These are phyloP conservation scores for Ifrita kowaldi DNA, from an alignment of 2,113 vertebrate genomes.

Conservation along the genomic window DNA sequence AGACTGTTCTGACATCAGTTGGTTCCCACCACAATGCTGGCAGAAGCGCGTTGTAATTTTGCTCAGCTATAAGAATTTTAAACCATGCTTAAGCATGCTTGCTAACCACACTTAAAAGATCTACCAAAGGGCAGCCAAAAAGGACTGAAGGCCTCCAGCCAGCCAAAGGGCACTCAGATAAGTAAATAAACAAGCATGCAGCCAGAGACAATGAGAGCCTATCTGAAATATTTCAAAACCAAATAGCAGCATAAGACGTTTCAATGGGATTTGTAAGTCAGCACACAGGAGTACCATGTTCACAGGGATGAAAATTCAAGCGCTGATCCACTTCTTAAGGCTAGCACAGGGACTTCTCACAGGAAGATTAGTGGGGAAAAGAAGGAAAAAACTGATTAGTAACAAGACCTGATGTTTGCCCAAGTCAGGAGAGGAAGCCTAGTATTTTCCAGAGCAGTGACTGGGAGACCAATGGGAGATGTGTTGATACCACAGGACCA, in stretches of 20 bases:
- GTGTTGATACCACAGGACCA: background rate
- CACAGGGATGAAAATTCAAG: background rate
- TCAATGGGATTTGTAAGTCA: background rate
- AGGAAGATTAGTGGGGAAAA: background rate
- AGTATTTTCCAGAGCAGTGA: background rate
- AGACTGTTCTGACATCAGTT: background rate
- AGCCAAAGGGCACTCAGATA: background rate
- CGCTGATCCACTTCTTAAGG: background rate
- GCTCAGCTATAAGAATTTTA: slow-evolving; percentile 2
- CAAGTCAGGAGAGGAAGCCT: background rate
- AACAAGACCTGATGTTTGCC: background rate
- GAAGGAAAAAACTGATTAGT: background rate
- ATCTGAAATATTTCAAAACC: slow-evolving; percentile 1
- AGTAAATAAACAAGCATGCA: slow-evolving; percentile 11
- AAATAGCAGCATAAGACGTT: background rate
- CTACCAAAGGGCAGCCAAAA: background rate
- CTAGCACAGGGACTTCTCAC: background rate
- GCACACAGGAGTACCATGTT: background rate
- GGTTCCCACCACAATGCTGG: background rate
- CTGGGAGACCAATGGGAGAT: background rate
- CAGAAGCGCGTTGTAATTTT: background rate
- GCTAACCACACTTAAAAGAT: background rate
- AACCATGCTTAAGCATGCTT: background rate
- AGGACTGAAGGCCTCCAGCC: background rate
- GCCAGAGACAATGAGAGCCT: background rate